Evolutionary conservation across 2,113 vertebrate genomes (phyloP), one percentile per base, ranked within the genome.

Genomic region (Loxodonta africana): DNA sequence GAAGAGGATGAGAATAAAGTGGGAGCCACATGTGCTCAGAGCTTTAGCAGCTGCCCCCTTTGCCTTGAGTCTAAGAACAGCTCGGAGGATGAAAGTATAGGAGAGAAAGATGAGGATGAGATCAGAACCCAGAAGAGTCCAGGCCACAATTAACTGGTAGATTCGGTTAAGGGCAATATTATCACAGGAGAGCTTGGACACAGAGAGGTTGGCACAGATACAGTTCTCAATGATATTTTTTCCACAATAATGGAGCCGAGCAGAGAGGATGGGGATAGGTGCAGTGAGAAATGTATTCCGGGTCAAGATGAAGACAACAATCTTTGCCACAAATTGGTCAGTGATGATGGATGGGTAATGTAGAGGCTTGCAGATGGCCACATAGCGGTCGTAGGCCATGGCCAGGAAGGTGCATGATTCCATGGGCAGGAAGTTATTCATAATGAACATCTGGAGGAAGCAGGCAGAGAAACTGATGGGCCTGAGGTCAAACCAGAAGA

Each of bases 321-420:
- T 21, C 5, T 77, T 97, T 1, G 20, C 81, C 0, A 98, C 76
- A 1, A 37, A 33, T 0, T 93, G 20, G 0, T 67, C 60, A 46
- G 89, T 97, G 62, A 98, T 95, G 30, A 98, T 6, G 48, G 97
- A 93, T 0, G 98, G 76, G 0, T 98, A 97, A 0, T 94, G 83
- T 62, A 98, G 92, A 0, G 98, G 98, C 83, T 98, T 96, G 89
- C 98, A 98, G 71, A 98, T 97, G 94, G 98, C 98, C 95, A 98
- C 97, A 8, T 98, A 98, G 0, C 94, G 2, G 37, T 37, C 2
- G 37, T 37, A 76, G 0, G 98, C 98, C 98, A 98, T 98, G 77
- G 92, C 97, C 87, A 98, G 76, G 46, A 98, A 98, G 9, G 98
- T 86, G 0, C 91, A 78, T 1, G 98, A 98, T 84, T 98, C 98